phyloP scores from a whole-genome alignment of 2,888 invertebrate genomes.

The Volucella inanis region DNA sequence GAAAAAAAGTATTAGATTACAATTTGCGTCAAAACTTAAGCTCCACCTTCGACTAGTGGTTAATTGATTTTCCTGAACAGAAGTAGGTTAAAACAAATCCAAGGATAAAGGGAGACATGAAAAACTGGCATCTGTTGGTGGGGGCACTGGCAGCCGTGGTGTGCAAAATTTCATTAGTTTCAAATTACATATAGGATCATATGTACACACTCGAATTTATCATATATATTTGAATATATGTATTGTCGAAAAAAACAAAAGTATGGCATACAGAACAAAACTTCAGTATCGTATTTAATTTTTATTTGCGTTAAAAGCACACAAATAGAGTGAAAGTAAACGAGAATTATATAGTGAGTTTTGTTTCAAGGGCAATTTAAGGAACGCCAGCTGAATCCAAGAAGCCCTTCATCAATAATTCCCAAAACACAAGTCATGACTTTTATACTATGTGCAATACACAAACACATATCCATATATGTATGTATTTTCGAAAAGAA shows the following conservation, averaged over 20 bases:
- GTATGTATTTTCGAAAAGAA: conserved; percentile 17
- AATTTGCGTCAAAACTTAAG: conserved; percentile 49
- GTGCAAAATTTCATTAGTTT: conserved; percentile 71
- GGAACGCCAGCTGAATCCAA: conserved; percentile 5
- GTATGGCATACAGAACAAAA: conserved; percentile 25
- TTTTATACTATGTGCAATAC: conserved; percentile 13
- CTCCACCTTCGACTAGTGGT: conserved; percentile 25
- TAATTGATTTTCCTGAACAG: conserved; percentile 67
- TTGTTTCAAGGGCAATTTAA: conserved; percentile 61
- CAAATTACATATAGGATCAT: conserved; percentile 54
- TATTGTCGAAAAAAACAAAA: background rate
- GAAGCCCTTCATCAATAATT: conserved; percentile 62
- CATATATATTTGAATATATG: background rate
- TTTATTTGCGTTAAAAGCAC: conserved; percentile 28
- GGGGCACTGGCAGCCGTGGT: conserved; percentile 17
- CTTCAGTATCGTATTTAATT: conserved; percentile 36
- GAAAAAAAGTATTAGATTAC: conserved; percentile 68
- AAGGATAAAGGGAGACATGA: conserved; percentile 44
- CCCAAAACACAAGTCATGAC: conserved; percentile 27
- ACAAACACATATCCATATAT: background rate
- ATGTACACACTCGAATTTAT: conserved; percentile 6
- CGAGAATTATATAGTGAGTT: conserved; percentile 26
- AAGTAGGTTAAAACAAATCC: conserved; percentile 61
- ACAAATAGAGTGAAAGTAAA: conserved; percentile 46
- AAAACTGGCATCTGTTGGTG: conserved; percentile 52